Base-by-base conservation (phyloP, 2,113 vertebrate species). In the Megalops atlanticus region DNA sequence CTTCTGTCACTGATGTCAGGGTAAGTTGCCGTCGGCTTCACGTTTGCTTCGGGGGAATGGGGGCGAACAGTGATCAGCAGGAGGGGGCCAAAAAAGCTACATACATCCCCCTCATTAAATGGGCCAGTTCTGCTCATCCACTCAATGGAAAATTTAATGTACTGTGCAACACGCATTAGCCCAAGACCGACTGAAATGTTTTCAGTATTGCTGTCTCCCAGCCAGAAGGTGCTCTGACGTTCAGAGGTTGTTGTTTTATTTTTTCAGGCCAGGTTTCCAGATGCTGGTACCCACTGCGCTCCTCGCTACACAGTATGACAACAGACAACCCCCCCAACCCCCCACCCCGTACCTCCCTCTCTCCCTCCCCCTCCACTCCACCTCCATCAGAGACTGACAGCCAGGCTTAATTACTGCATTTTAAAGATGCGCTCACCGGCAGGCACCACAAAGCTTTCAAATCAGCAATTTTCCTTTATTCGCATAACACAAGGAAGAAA, bases 381-480 rank as follows among this genome's bases (percentile, higher is more conserved):
- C 49, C 78, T 43, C 54, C 52, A 77, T 70, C 33, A 15, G 8
- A 79, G 73, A 85, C 40, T 87, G 81, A 85, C 85, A 83, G 35
- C 78, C n/a, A 35, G 80, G 75, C 80, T 72, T 84, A 84, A 87
- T 90, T 88, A 86, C 73, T 74, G 73, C 78, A 74, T 82, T 89
- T 80, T 80, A 43, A 79, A 87, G 76, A 86, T 80, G 72, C 77
- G 82, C 71, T 81, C n/a, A 38, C 74, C 84, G 77, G 85, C 78
- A 80, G 54, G 45, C 78, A n/a, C n/a, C n/a, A 76, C 83, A 89
- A 89, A 87, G 78, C 82, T 83, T 80, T 85, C 43, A 89, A 85
- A 88, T 89, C 86, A 89, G 85, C 84, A 80, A 35, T 88, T 90
- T 90, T 78, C 84, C 38, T 78, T 79, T 70, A 85, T 84, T 89